Base-by-base conservation (phyloP, 2,113 vertebrate genomes). In the Bos indicus region DNA sequence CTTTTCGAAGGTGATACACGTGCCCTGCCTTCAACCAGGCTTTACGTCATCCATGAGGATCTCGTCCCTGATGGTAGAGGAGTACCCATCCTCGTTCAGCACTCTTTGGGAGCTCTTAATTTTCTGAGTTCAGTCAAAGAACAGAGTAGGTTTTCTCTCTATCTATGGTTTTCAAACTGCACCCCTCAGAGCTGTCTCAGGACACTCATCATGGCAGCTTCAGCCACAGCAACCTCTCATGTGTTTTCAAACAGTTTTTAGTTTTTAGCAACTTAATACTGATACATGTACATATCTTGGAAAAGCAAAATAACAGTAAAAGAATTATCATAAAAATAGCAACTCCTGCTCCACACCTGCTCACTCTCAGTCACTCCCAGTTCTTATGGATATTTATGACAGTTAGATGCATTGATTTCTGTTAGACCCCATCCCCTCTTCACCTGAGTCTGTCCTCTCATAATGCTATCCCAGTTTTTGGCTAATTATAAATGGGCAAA, bases 1-100 rank as follows among this genome's bases (percentile, higher is more conserved):
- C 98, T 99, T 99, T 92, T 99, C 97, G 1, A 99, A 99, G 78
- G 98, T 99, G 51, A 99, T 98, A 52, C 96, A 98, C n/a, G 99
- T 99, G 77, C 99, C 99, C 36, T 99, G 98, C 30, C 98, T 99
- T 99, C 99, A 99, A 0, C 99, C 99, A 0, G 99, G 99, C 94
- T 98, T 99, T 14, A 99, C 99, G 0, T 99, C 98, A 0, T 99
- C 99, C 0, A 98, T 99, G 23, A 99, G 98, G 96, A 99, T 99
- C 97, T 99, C 99, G 19, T 99, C 99, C 95, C 98, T 99, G 92
- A 99, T 99, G 90, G 99, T 99, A 62, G 99, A 99, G 0, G 99
- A 99, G 78, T 98, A 99, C 15, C 99, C 99, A 0, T 99, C 99
- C 6, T 99, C 99, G 0, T 99, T 99, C 99, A 99, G 99, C 82